Evolutionary conservation across 2,888 invertebrate species (phyloP), one percentile per base, ranked within the genome.

Genomic region (Mythimna vitellina): DNA sequence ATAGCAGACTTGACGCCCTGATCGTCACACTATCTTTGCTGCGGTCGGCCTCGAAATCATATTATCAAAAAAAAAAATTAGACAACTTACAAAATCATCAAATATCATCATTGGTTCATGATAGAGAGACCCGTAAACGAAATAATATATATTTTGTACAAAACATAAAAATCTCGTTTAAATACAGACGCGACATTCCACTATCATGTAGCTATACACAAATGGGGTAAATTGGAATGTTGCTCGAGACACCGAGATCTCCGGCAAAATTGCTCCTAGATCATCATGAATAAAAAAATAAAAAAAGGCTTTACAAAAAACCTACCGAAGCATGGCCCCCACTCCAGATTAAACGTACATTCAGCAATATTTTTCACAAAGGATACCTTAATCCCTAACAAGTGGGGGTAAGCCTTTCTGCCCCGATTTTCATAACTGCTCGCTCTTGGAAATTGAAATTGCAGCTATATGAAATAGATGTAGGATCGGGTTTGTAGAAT

Each of bases 301-400:
- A 86, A 91, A 91, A 92, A 89, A 84, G 88, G 86, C 87, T 88
- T 90, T 89, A 92, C 91, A 93, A 93, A 94, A 93, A 92, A 91
- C 86, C 90, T 86, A 90, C 84, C 92, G 91, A 87, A 92, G 92
- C 95, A 92, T 93, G 84, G 89, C 88, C 89, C 87, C 83, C 89
- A 88, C 85, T 89, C 84, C 91, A 94, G 95, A 96, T 96, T 95
- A 95, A 95, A 94, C 94, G 95, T 92, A 94, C 93, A 94, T 93
- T 94, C 94, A 93, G 95, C 95, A 93, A 95, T 95, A 95, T 95
- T 94, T 94, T 89, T 92, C 90, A 95, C 95, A 95, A 96, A 95
- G 94, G 94, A 93, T 95, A 95, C 95, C 95, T 95, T 96, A 94
- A 96, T 95, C 95, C 94, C 88, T 92, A 90, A 93, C 94, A 95